phyloP scores from a whole-genome alignment of 2,797 vertebrate species.

The Myotis myotis region DNA sequence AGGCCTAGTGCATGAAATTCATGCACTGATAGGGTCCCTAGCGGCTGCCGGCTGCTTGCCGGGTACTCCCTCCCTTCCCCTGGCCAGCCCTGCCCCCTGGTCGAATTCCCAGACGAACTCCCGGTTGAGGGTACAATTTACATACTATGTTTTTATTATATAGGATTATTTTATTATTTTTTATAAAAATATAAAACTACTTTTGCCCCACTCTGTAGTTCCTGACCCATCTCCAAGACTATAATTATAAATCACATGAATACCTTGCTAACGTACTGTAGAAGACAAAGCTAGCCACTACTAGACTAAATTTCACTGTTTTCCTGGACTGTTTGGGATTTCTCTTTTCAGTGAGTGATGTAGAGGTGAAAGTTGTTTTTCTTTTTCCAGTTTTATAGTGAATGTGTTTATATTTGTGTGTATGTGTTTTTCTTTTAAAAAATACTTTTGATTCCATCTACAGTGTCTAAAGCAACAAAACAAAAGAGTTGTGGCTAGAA shows the following conservation, averaged over 20 bases:
- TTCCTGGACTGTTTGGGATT: neutral
- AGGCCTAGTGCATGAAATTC: no score
- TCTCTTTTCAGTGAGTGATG: neutral
- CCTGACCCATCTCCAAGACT: neutral
- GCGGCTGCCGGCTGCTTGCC: no score
- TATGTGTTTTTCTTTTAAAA: conserved; percentile 12
- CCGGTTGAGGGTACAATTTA: no score
- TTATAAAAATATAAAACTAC: neutral
- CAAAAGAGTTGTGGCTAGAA: neutral
- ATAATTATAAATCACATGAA: neutral
- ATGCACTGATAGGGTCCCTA: no score
- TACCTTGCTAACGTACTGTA: neutral
- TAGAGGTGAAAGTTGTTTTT: conserved; percentile 45
- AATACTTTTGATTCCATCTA: neutral
- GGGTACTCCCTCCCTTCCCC: no score
- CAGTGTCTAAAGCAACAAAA: neutral
- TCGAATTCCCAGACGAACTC: no score
- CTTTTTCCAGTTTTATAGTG: neutral
- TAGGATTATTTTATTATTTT: neutral
- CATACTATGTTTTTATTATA: no score
- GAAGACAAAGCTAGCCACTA: neutral
- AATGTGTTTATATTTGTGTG: neutral
- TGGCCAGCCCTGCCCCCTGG: no score
- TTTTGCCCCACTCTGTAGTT: neutral
- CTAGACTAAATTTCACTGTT: neutral